Evolutionary conservation across 2,888 invertebrate genomes (phyloP).

Genomic region (Antheraea assamensis): DNA sequence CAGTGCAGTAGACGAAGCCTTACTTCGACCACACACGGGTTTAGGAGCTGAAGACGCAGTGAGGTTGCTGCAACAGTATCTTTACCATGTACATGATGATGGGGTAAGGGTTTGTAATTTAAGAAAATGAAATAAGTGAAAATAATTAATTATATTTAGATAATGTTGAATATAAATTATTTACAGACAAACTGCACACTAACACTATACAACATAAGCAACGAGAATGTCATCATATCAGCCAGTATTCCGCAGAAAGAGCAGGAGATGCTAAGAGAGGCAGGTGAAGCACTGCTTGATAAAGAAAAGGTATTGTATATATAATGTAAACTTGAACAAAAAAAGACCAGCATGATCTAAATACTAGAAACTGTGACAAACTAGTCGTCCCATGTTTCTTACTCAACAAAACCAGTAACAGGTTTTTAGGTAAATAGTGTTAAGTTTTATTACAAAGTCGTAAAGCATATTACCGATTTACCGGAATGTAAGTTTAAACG

Average conservation of each 20-base stretch:
- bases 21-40: conserved; percentile 91
- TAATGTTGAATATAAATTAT: conserved; percentile 19
- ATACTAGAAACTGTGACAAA: too few species aligned
- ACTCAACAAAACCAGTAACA: too few species aligned
- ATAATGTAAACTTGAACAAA: neutral
- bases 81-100: conserved; percentile 87
- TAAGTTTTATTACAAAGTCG: too few species aligned
- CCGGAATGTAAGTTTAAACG: too few species aligned
- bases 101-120: conserved; percentile 52
- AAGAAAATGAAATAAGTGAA: too few species aligned
- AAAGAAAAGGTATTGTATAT: conserved; percentile 85
- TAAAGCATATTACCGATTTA: too few species aligned
- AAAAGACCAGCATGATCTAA: too few species aligned
- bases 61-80: conserved; percentile 89
- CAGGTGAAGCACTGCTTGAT: conserved; percentile 85
- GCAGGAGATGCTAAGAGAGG: conserved; percentile 82
- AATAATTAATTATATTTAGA: too few species aligned
- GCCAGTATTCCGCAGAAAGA: conserved; percentile 87
- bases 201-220: conserved; percentile 92
- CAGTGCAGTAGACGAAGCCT: conserved; percentile 93
- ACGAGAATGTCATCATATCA: conserved; percentile 93
- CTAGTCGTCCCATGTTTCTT: too few species aligned
- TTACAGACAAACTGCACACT: conserved; percentile 92
- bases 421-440: too few species aligned
- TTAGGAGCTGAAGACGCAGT: conserved; percentile 93